Evolutionary conservation across 1,140 invertebrate species (phyloP).

Genomic region (Lethocerus indicus): DNA sequence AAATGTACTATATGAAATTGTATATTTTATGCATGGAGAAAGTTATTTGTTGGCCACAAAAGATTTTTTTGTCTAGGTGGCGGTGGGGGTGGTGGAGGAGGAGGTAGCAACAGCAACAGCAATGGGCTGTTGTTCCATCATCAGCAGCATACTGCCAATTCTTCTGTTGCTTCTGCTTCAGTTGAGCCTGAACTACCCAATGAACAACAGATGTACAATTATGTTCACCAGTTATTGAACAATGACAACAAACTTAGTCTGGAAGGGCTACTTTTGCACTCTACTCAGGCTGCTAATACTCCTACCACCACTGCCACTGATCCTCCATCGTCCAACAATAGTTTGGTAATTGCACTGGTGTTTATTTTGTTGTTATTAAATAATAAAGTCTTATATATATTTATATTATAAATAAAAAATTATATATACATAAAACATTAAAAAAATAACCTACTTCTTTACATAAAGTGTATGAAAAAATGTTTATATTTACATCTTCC

Average conservation of each 20-base stretch:
- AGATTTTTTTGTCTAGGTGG: no score
- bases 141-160: no score
- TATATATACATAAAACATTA: no score
- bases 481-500: neutral
- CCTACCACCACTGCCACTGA: neutral
- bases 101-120: no score
- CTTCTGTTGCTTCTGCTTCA: no score
- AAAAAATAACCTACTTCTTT: no score
- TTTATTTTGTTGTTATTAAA: neutral
- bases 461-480: neutral
- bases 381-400: neutral
- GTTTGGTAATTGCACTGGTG: neutral
- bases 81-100: no score
- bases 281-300: slow-evolving; percentile 4
- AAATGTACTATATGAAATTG: no score
- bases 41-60: no score
- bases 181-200: slow-evolving; percentile 16
- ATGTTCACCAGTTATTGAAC: slow-evolving; percentile 15
- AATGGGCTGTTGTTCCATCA: no score
- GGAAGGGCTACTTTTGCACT: slow-evolving; percentile 11
- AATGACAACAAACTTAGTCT: slow-evolving; percentile 13
- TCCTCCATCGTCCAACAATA: neutral
- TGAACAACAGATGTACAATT: slow-evolving; percentile 18
- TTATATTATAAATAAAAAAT: no score
- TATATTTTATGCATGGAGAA: no score